Percentiles rank a stretch among this genome's conserved stretches.
These are phyloP conservation scores for Eubasilissa splendida DNA, from an alignment of 2,888 invertebrate species.

Conservation along the genomic window DNA sequence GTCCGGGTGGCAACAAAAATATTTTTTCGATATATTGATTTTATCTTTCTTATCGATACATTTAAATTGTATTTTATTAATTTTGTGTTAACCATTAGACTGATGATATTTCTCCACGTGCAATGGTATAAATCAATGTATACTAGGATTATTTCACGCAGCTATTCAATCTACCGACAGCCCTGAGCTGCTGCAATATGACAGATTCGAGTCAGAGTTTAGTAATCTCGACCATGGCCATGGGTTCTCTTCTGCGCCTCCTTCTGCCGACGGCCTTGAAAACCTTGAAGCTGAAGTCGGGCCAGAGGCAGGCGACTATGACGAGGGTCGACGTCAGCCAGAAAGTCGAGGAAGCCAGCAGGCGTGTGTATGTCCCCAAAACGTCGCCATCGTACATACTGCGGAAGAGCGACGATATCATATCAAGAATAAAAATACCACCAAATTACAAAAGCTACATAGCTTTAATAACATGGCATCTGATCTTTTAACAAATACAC, in stretches of 20 bases:
- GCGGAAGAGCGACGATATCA: constrained; percentile 39
- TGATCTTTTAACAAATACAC: too few relatives aligned
- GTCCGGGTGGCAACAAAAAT: too few relatives aligned
- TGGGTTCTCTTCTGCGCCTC: neutral
- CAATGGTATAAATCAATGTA: too few relatives aligned
- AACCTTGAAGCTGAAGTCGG: constrained; percentile 69
- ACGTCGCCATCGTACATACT: constrained; percentile 72
- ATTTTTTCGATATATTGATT: too few relatives aligned
- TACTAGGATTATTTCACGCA: neutral
- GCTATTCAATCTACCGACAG: neutral
- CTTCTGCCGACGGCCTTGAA: constrained; percentile 38
- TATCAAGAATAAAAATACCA: too few relatives aligned
- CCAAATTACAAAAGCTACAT: too few relatives aligned
- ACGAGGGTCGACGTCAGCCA: constrained; percentile 74
- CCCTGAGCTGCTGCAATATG: neutral
- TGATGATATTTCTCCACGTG: too few relatives aligned
- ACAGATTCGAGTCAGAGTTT: constrained; percentile 3
- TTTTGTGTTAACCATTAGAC: too few relatives aligned
- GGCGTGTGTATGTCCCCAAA: constrained; percentile 74
- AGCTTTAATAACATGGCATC: too few relatives aligned
- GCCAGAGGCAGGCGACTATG: constrained; percentile 71
- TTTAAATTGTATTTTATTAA: too few relatives aligned
- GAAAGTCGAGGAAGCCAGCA: constrained; percentile 74
- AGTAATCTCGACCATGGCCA: neutral
- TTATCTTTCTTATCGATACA: too few relatives aligned